Percentiles rank a stretch among this genome's conserved stretches.
Conservation (phyloP, 2,888 invertebrate genomes). For the Chloromyia formosa region DNA sequence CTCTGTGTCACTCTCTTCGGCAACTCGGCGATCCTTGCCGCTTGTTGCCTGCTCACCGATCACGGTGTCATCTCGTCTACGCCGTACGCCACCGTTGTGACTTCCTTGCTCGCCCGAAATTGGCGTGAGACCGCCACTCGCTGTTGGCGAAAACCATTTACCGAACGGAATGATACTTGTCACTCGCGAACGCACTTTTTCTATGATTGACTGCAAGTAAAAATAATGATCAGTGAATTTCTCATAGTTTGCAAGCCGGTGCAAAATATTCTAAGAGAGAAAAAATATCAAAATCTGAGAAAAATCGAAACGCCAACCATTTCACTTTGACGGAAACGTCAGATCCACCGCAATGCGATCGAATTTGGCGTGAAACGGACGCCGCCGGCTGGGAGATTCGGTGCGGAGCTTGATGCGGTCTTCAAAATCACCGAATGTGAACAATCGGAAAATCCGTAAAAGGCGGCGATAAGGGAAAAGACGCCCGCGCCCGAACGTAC, state of each 20-base stretch:
- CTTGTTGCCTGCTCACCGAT: slow-evolving; percentile 51
- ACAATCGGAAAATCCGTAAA: slow-evolving; percentile 21
- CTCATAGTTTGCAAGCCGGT: no score
- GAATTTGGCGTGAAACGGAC: no score
- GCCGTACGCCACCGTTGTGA: slow-evolving; percentile 53
- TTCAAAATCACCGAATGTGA: background rate
- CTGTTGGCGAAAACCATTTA: slow-evolving; percentile 61
- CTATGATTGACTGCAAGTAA: slow-evolving; percentile 61
- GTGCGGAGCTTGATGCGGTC: background rate
- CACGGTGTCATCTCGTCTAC: slow-evolving; percentile 57
- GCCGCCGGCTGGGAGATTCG: background rate
- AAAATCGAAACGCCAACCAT: slow-evolving; percentile 34
- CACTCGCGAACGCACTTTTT: slow-evolving; percentile 60
- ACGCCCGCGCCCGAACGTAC: background rate
- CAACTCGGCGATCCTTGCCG: slow-evolving; percentile 52
- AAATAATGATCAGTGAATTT: background rate
- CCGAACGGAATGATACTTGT: slow-evolving; percentile 60
- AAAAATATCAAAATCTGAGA: slow-evolving; percentile 13
- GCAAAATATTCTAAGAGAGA: no score
- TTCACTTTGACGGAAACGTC: background rate
- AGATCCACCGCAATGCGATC: no score
- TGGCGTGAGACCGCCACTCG: slow-evolving; percentile 15
- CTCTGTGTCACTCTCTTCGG: slow-evolving; percentile 51
- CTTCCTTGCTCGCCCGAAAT: slow-evolving; percentile 33
- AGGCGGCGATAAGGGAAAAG: background rate